phyloP scores from a whole-genome alignment of 2,888 invertebrate genomes.

The Platypus cylindrus region DNA sequence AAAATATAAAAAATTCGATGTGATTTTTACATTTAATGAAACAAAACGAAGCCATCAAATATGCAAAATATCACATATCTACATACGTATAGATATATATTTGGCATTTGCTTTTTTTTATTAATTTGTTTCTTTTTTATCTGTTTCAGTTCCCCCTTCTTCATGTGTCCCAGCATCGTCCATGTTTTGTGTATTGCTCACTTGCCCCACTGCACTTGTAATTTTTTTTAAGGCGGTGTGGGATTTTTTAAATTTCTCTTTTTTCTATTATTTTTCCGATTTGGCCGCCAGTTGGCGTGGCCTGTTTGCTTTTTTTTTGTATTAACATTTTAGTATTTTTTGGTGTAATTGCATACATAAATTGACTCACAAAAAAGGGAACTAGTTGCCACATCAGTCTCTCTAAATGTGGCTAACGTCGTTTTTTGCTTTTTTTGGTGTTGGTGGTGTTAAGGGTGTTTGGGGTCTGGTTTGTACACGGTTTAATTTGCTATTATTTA shows the following conservation, averaged over 20 bases:
- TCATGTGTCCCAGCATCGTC: too few species aligned
- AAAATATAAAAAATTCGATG: constrained; percentile 35
- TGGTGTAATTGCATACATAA: constrained; percentile 27
- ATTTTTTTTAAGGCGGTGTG: constrained; percentile 26
- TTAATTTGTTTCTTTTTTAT: too few species aligned
- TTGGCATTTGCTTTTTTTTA: too few species aligned
- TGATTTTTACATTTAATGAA: constrained; percentile 38
- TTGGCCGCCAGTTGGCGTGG: constrained; percentile 14
- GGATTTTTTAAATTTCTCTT: constrained; percentile 17
- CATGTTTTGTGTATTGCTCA: too few species aligned
- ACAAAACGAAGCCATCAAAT: constrained; percentile 34
- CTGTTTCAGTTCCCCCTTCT: too few species aligned
- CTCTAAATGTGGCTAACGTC: too few species aligned
- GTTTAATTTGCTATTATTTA: constrained; percentile 6
- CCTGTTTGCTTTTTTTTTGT: constrained; percentile 21
- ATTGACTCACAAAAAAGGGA: too few species aligned
- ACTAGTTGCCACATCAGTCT: constrained; percentile 20
- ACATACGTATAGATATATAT: too few species aligned
- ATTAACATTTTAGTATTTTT: constrained; percentile 26
- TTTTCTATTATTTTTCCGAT: constrained; percentile 7
- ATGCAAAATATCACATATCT: constrained; percentile 32
- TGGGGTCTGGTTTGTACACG: constrained; percentile 6
- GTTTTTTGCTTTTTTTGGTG: constrained; percentile 5
- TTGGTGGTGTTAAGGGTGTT: constrained; percentile 3
- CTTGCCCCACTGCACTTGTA: constrained; percentile 21